Percentiles rank a stretch among this genome's conserved stretches.
Evolutionary conservation across 2,797 vertebrate species (phyloP).

Genomic region (Paramormyrops hopkinsi): DNA sequence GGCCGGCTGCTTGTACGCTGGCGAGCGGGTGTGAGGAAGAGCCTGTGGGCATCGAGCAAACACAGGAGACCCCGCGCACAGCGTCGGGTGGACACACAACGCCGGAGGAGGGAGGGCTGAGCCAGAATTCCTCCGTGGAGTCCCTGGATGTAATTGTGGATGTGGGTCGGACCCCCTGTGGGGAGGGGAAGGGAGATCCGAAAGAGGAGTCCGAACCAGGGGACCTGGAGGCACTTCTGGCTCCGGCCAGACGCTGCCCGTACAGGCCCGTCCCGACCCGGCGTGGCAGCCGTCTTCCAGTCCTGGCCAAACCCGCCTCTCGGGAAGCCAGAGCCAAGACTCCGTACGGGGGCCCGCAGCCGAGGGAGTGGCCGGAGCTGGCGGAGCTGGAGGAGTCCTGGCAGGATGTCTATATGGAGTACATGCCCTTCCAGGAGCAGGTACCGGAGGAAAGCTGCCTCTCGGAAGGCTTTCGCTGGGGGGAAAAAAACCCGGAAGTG

Average conservation of each 20-base stretch:
- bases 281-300: slow-evolving; percentile 75
- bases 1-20: slow-evolving; percentile 56
- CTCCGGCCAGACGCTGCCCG: slow-evolving; percentile 65
- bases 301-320: slow-evolving; percentile 64
- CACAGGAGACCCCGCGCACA: background rate
- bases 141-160: slow-evolving; percentile 69
- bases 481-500: background rate
- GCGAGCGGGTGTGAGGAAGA: slow-evolving; percentile 58
- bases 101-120: slow-evolving; percentile 55
- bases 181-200: slow-evolving; percentile 52
- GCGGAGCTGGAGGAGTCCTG: slow-evolving; percentile 78
- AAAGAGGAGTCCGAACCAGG: slow-evolving; percentile 46
- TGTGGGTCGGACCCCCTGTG: slow-evolving; percentile 35
- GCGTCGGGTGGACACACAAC: slow-evolving; percentile 35
- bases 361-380: slow-evolving; percentile 63
- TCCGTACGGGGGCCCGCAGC: slow-evolving; percentile 43
- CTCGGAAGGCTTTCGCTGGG: background rate
- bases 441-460: slow-evolving; percentile 53
- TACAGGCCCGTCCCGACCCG: slow-evolving; percentile 73
- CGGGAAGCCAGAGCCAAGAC: slow-evolving; percentile 37
- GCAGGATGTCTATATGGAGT: slow-evolving; percentile 79
- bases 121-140: slow-evolving; percentile 68
- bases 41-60: slow-evolving; percentile 32
- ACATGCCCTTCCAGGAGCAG: slow-evolving; percentile 65
- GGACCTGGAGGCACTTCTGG: slow-evolving; percentile 65